Evolutionary conservation across 1,140 invertebrate species (phyloP).

Genomic region (Caenorhabditis latens): DNA sequence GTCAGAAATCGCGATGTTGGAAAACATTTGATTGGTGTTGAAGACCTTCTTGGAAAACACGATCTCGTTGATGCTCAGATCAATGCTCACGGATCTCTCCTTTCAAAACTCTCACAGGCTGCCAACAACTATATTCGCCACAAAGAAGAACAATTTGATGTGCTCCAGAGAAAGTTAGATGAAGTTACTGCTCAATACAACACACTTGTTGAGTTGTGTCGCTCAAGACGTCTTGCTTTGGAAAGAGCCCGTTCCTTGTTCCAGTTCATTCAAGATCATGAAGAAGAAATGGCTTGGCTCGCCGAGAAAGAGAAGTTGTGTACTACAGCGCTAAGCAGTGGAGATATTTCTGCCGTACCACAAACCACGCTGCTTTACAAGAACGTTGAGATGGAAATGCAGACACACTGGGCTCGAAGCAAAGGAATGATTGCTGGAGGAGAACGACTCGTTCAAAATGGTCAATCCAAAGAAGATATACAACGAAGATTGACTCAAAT

Average conservation of each 20-base stretch:
- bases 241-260: slow-evolving; percentile 93
- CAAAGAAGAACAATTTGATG: slow-evolving; percentile 77
- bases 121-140: slow-evolving; percentile 78
- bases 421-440: slow-evolving; percentile 85
- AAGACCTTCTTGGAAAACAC: slow-evolving; percentile 93
- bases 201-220: slow-evolving; percentile 83
- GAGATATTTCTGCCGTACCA: slow-evolving; percentile 90
- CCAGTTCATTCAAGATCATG: slow-evolving; percentile 92
- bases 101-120: slow-evolving; percentile 82
- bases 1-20: slow-evolving; percentile 90
- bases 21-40: slow-evolving; percentile 90
- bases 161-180: slow-evolving; percentile 67
- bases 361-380: slow-evolving; percentile 94
- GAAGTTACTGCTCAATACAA: slow-evolving; percentile 65
- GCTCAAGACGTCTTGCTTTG: slow-evolving; percentile 85
- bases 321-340: slow-evolving; percentile 88
- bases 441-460: slow-evolving; percentile 84
- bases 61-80: slow-evolving; percentile 86
- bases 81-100: slow-evolving; percentile 79
- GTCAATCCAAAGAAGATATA: slow-evolving; percentile 83
- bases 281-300: slow-evolving; percentile 92
- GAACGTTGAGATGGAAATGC: slow-evolving; percentile 90
- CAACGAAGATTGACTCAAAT: slow-evolving; percentile 81
- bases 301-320: slow-evolving; percentile 92
- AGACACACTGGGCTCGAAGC: slow-evolving; percentile 85